Conservation (phyloP, 2,888 invertebrate species). For the Ametastegia equiseti region DNA sequence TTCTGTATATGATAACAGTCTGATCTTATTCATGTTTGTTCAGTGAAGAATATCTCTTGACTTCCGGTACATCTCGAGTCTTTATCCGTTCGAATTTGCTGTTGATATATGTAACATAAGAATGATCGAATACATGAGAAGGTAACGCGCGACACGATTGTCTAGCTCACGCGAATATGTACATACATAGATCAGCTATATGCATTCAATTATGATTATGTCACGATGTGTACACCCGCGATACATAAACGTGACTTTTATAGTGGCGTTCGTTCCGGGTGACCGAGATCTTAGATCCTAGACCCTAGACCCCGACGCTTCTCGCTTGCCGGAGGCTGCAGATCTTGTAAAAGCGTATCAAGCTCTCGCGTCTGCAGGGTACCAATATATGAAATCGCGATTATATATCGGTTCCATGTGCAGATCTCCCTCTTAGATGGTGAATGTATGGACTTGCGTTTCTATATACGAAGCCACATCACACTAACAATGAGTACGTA, state of each 20-base stretch:
- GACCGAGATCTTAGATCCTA: conserved; percentile 32
- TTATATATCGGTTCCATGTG: background rate
- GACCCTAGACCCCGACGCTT: background rate
- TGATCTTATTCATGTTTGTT: too few relatives aligned
- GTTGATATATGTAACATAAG: too few relatives aligned
- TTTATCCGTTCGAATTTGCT: too few relatives aligned
- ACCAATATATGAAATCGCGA: background rate
- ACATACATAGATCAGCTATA: too few relatives aligned
- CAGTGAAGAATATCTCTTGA: too few relatives aligned
- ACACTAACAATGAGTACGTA: background rate
- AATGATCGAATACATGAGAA: background rate
- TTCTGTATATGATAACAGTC: too few relatives aligned
- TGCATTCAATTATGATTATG: background rate
- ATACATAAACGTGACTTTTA: conserved; percentile 1
- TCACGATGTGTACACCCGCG: background rate
- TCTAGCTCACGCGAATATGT: background rate
- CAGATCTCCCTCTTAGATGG: background rate
- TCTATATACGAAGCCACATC: background rate
- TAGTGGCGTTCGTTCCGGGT: conserved; percentile 31
- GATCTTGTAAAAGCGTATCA: conserved; percentile 16
- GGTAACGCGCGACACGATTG: background rate
- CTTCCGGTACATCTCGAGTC: too few relatives aligned
- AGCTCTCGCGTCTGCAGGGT: background rate
- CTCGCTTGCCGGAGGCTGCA: conserved; percentile 8
- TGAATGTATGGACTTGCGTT: background rate